Percentiles rank a stretch among this genome's conserved stretches.
These are phyloP conservation scores for Conops quadrifasciatus DNA, from an alignment of 2,888 invertebrate genomes.

Conservation along the genomic window DNA sequence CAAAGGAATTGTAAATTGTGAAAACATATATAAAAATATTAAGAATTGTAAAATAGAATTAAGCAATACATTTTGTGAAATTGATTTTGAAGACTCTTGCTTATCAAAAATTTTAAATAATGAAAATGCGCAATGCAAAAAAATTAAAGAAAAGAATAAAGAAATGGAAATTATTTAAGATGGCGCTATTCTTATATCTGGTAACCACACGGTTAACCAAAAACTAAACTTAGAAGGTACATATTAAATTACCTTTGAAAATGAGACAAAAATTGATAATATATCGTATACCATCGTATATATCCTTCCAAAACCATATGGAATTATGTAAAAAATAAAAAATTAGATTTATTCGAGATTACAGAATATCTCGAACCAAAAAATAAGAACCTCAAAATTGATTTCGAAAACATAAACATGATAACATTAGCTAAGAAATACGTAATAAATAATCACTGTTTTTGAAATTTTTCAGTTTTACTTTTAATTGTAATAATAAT, in stretches of 20 bases:
- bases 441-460: background rate
- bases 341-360: background rate
- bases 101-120: background rate
- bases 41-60: background rate
- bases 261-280: background rate
- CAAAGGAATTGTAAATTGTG: background rate
- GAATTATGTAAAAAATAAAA: background rate
- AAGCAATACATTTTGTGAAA: slow-evolving; percentile 1
- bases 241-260: background rate
- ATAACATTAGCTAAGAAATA: background rate
- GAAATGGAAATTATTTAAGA: background rate
- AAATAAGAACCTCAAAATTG: too few species aligned
- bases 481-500: background rate
- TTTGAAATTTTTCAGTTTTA: background rate
- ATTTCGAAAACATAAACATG: too few species aligned
- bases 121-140: background rate
- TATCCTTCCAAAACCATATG: background rate
- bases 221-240: background rate
- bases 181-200: background rate
- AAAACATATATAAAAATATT: background rate
- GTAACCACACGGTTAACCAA: background rate
- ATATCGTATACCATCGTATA: too few species aligned
- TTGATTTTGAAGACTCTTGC: background rate
- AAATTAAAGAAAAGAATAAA: background rate
- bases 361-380: too few species aligned